A percentile compares a stretch with the other conserved stretches of the same genome.
These are phyloP conservation scores for Temnothorax curvispinosus DNA, from an alignment of 1,140 invertebrate genomes.

Conservation along the genomic window DNA sequence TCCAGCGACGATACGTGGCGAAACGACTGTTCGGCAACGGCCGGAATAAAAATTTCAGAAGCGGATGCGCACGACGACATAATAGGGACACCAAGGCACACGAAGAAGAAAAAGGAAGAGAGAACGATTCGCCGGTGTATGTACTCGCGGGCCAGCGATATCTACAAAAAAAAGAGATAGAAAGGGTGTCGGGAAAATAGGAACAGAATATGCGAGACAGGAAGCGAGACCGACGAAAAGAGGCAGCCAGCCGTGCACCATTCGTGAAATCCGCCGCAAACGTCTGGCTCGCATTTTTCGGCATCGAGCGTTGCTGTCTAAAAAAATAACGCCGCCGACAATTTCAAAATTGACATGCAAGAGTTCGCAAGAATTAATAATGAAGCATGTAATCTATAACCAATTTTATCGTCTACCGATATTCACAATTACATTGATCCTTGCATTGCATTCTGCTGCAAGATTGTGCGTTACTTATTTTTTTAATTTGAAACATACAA, in stretches of 20 bases:
- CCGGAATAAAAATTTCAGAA: slow-evolving; percentile 58
- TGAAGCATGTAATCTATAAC: background rate
- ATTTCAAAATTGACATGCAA: background rate
- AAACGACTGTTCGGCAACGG: slow-evolving; percentile 34
- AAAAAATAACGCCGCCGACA: background rate
- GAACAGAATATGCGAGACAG: slow-evolving; percentile 24
- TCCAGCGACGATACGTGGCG: slow-evolving; percentile 18
- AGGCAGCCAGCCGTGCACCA: background rate
- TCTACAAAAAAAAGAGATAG: background rate
- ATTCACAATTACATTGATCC: background rate
- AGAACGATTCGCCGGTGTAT: background rate
- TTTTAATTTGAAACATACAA: background rate
- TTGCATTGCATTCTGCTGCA: background rate
- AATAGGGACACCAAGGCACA: slow-evolving; percentile 33
- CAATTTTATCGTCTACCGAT: background rate
- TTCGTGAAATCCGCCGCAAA: slow-evolving; percentile 1
- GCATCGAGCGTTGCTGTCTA: background rate
- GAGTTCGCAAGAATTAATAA: background rate
- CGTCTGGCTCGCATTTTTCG: background rate
- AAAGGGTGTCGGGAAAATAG: slow-evolving; percentile 19
- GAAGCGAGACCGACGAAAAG: background rate
- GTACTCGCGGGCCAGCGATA: slow-evolving; percentile 1
- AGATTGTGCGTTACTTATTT: background rate
- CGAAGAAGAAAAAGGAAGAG: slow-evolving; percentile 18
- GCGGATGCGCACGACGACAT: slow-evolving; percentile 44